phyloP scores from a whole-genome alignment of 37 sponge, comb jelly and placozoan species.

The Eunapius fragilis region DNA sequence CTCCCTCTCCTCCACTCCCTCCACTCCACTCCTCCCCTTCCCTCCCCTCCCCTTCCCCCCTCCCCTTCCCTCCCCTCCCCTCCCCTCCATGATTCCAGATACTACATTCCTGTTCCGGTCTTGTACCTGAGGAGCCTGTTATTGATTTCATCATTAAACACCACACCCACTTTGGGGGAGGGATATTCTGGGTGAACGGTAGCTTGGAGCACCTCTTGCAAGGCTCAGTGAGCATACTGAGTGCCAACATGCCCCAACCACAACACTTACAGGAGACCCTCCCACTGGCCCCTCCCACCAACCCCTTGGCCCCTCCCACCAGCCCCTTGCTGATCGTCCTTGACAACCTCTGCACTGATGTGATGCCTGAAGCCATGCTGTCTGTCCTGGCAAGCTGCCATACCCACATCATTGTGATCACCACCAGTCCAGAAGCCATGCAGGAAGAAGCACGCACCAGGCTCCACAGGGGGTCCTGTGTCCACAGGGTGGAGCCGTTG shows the following conservation, averaged over 20 bases:
- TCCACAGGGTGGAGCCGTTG: conserved; percentile 17
- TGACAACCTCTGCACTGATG: conserved; percentile 18
- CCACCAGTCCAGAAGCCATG: conserved; percentile 19
- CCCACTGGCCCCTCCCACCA: background rate
- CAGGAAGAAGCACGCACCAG: background rate
- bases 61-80: background rate
- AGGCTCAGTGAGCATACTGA: background rate
- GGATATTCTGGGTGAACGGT: conserved; percentile 48
- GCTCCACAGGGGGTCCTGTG: conserved; percentile 22
- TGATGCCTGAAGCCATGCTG: background rate
- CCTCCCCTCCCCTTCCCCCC: background rate
- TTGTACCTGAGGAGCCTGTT: conserved; percentile 36
- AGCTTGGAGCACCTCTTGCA: background rate
- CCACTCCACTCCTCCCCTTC: too few species aligned
- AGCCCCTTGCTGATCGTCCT: conserved; percentile 39
- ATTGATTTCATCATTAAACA: conserved; percentile 32
- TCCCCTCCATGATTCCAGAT: conserved; percentile 13
- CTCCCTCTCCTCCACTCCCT: too few species aligned
- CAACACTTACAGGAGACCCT: background rate
- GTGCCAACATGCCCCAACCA: background rate
- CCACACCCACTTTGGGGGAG: conserved; percentile 42
- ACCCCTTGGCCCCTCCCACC: too few species aligned
- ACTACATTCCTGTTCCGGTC: conserved; percentile 27
- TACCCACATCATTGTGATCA: conserved; percentile 41
- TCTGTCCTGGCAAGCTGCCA: background rate